Evolutionary conservation across 2,888 invertebrate genomes (phyloP).

Genomic region (Notodonta dromedarius): DNA sequence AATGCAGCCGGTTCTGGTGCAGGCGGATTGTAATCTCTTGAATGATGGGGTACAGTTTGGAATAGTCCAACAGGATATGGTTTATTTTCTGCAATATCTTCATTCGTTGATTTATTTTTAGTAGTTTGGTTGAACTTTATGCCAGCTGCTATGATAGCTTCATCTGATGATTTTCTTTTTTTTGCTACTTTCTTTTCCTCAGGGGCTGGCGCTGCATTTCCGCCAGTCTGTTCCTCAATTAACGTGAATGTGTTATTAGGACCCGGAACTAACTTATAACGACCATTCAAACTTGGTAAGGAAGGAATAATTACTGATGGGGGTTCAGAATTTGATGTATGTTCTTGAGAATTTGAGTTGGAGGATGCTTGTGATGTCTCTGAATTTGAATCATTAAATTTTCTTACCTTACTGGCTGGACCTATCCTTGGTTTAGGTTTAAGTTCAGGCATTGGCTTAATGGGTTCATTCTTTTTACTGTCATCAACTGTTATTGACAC

Average conservation of each 20-base stretch:
- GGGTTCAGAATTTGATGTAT: slow-evolving; percentile 19
- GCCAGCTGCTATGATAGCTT: slow-evolving; percentile 11
- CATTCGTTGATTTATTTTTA: slow-evolving; percentile 26
- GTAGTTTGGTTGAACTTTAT: slow-evolving; percentile 1
- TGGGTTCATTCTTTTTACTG: slow-evolving; percentile 24
- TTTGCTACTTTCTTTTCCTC: slow-evolving; percentile 21
- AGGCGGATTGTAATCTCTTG: slow-evolving; percentile 34
- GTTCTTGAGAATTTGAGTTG: slow-evolving; percentile 13
- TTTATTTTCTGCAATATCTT: slow-evolving; percentile 49
- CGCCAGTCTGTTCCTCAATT: slow-evolving; percentile 53
- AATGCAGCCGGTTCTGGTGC: slow-evolving; percentile 44
- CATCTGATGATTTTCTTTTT: slow-evolving; percentile 25
- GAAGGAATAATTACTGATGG: slow-evolving; percentile 57
- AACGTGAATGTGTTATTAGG: slow-evolving; percentile 73
- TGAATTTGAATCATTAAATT: slow-evolving; percentile 19
- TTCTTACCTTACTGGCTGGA: slow-evolving; percentile 69
- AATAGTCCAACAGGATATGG: slow-evolving; percentile 78
- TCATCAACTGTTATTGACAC: slow-evolving; percentile 13
- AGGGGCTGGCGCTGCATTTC: slow-evolving; percentile 8
- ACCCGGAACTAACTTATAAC: slow-evolving; percentile 71
- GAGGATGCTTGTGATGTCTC: slow-evolving; percentile 17
- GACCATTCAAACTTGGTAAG: slow-evolving; percentile 60
- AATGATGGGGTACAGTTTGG: slow-evolving; percentile 57
- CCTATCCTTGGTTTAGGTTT: slow-evolving; percentile 66
- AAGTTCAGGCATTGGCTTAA: slow-evolving; percentile 23